These are phyloP conservation scores for Neoascia interrupta DNA, from an alignment of 2,888 invertebrate species.

Conservation along the genomic window DNA sequence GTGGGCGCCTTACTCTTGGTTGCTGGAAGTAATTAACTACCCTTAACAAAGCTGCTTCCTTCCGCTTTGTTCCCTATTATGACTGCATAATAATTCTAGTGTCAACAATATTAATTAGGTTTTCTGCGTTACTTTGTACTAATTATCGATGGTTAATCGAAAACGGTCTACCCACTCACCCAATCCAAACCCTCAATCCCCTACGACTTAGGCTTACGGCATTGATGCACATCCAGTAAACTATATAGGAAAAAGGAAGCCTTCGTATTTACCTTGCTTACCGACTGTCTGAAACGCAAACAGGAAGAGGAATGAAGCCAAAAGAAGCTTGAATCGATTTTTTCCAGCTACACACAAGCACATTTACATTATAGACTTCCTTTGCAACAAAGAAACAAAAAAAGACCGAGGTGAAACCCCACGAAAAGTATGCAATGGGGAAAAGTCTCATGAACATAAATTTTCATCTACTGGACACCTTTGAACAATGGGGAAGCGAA, in stretches of 20 bases:
- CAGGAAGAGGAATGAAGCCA: not conserved
- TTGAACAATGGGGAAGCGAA: no score
- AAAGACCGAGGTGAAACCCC: not conserved
- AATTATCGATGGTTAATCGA: conserved; percentile 48
- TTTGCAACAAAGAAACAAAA: not conserved
- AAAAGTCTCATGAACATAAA: conserved; percentile 41
- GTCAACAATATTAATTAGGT: conserved; percentile 32
- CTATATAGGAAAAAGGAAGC: no score
- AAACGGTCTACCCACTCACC: not conserved
- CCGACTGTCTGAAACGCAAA: not conserved
- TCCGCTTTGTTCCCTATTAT: no score
- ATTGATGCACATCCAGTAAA: conserved; percentile 49
- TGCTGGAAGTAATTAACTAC: conserved; percentile 4
- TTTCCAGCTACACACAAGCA: conserved; percentile 1
- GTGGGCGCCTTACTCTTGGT: no score
- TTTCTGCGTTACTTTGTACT: conserved; percentile 8
- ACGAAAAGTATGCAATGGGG: not conserved
- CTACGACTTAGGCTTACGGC: conserved; percentile 24
- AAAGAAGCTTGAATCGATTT: conserved; percentile 41
- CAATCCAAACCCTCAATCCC: conserved; percentile 1
- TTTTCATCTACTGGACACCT: conserved; percentile 33
- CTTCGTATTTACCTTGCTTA: no score
- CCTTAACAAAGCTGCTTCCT: not conserved
- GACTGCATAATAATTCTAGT: conserved; percentile 28
- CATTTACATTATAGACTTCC: conserved; percentile 51